Percentiles rank a stretch among this genome's conserved stretches.
phyloP scores from a whole-genome alignment of 2,888 invertebrate genomes.

The Holacanthella duospinosa region DNA sequence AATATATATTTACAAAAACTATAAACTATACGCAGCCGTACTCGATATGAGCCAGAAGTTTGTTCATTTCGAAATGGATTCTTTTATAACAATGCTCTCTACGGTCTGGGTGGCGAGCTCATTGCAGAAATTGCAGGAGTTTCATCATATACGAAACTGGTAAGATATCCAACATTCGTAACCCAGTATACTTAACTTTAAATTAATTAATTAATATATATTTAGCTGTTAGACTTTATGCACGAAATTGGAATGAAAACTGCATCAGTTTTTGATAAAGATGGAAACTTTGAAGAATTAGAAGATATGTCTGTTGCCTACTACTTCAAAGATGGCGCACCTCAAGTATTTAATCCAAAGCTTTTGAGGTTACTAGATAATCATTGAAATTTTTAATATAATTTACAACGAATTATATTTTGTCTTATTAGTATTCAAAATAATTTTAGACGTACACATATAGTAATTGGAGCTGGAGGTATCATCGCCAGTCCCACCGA shows the following conservation, averaged over 20 bases:
- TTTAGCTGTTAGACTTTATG: neutral
- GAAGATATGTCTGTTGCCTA: neutral
- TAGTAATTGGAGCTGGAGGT: neutral
- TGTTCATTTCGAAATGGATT: conserved; percentile 17
- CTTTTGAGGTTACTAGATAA: neutral
- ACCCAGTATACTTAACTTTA: too few relatives aligned
- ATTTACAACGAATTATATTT: neutral
- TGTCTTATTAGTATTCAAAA: neutral
- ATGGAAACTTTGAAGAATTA: neutral
- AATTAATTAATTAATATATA: too few relatives aligned
- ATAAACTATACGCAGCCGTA: conserved; percentile 13
- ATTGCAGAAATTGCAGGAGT: conserved; percentile 14
- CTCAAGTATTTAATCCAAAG: neutral
- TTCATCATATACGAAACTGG: neutral
- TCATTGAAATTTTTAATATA: neutral
- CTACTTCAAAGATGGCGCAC: neutral
- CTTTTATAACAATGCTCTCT: conserved; percentile 24
- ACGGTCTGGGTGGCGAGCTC: conserved; percentile 15
- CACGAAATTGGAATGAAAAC: neutral
- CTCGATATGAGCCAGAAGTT: conserved; percentile 16
- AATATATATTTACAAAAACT: too few relatives aligned
- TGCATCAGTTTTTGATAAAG: neutral
- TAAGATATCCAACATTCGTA: too few relatives aligned
- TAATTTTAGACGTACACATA: neutral
- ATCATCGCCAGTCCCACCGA: neutral